Evolutionary conservation across 2,888 invertebrate genomes (phyloP), one percentile per base, ranked within the genome.

Genomic region (Dysmachus trigonus): DNA sequence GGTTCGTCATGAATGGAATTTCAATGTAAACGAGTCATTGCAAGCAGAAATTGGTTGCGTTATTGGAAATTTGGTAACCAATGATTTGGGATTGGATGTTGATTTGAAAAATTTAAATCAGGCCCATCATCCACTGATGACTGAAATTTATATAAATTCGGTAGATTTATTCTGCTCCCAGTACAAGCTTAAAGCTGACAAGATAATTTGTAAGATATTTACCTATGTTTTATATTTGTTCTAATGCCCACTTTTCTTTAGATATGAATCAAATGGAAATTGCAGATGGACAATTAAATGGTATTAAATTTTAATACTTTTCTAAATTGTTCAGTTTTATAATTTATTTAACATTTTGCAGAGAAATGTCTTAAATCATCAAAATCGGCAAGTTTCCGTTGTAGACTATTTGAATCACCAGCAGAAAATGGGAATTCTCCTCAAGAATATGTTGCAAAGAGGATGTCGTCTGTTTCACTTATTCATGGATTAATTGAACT

Each of bases 51-150:
- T 93, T 1, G 91, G 91, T 38, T 92, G 93, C 81, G 92, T 93
- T 77, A 90, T 93, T 47, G 93, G 93, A 87, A 93, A 92, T 89
- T 91, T 92, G 47, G 94, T 95, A 88, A 94, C 94, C 83, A 90
- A 90, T 6, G 91, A 92, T 33, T 92, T 96, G 90, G 95, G 95
- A 77, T 90, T 97, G 13, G 94, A 95, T 47, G 91, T 96, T 2
- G 95, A 94, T 89, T 92, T 95, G 0, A 95, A 95, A 89, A 96
- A 96, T 91, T 93, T 95, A 51, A 95, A 95, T 90, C 93, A 94
- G 89, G 93, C 94, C 15, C 95, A 95, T 89, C 94, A 94, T 89
- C 89, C 90, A 0, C 87, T 90, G 3, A 89, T 89, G 87, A 89
- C 90, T 1, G 92, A 92, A 87, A 86, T 92, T 3, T 90, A 90